Conservation (phyloP, 35 echinoderm and acorn worm species). For the Eucidaris tribuloides region DNA sequence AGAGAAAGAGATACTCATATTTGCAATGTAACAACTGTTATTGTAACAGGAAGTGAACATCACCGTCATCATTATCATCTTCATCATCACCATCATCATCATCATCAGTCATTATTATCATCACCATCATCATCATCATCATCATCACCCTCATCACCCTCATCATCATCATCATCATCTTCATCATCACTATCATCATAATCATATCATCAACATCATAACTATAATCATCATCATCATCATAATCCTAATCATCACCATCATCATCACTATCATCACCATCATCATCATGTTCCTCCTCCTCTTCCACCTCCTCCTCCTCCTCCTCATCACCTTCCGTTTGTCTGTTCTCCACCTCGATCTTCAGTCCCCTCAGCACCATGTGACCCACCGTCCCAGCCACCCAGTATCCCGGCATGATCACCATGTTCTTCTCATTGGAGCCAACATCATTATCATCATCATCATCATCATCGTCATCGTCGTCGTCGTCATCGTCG, state of each 20-base stretch:
- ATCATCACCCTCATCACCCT: not conserved
- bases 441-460: conserved; percentile 18
- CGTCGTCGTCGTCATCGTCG: not conserved
- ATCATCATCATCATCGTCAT: conserved; percentile 26
- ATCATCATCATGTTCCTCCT: not conserved
- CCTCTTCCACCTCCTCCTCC: not conserved
- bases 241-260: not conserved
- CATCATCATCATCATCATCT: no score
- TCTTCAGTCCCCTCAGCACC: conserved; percentile 76
- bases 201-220: no score
- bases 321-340: conserved; percentile 50
- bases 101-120: not conserved
- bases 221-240: not conserved
- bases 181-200: no score
- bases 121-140: not conserved
- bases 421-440: conserved; percentile 97
- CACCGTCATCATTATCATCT: no score
- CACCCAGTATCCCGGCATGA: conserved; percentile 99
- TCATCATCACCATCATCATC: not conserved
- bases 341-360: conserved; percentile 77
- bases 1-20: not conserved
- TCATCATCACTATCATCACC: conserved; percentile 14
- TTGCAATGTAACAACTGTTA: no score
- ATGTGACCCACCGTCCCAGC: conserved; percentile 92
- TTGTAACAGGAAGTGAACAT: no score